These are phyloP conservation scores for Dicrostonyx torquatus DNA, from an alignment of 2,797 vertebrate species.

Conservation along the genomic window DNA sequence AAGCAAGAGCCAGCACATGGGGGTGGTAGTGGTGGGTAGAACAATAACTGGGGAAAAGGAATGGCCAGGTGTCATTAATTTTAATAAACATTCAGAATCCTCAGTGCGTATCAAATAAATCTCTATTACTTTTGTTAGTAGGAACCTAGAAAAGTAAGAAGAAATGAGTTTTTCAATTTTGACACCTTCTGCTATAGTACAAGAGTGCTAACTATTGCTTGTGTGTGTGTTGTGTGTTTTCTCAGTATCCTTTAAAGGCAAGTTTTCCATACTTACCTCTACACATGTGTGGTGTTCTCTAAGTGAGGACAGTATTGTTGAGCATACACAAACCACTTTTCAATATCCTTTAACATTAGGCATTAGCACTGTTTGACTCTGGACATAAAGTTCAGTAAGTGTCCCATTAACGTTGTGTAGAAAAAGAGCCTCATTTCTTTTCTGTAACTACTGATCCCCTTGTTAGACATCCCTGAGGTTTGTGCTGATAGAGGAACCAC, in stretches of 20 bases:
- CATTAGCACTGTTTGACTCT: conserved; percentile 82
- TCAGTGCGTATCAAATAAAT: conserved; percentile 38
- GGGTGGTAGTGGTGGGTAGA: not conserved
- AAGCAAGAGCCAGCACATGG: not conserved
- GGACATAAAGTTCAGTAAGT: conserved; percentile 86
- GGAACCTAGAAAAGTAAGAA: conserved; percentile 54
- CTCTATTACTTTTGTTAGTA: conserved; percentile 11
- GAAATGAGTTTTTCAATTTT: conserved; percentile 33
- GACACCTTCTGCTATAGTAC: conserved; percentile 34
- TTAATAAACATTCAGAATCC: conserved; percentile 44
- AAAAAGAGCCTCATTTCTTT: conserved; percentile 76
- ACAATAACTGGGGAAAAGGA: not conserved
- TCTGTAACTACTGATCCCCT: conserved; percentile 68
- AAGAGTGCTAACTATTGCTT: conserved; percentile 68
- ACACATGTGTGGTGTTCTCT: conserved; percentile 60
- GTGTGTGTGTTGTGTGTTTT: conserved; percentile 63
- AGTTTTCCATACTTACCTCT: not conserved
- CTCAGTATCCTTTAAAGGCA: conserved; percentile 71
- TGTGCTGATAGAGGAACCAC: conserved; percentile 84
- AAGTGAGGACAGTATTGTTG: conserved; percentile 74
- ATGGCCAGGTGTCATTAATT: conserved; percentile 48
- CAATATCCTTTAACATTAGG: conserved; percentile 83
- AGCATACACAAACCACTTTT: conserved; percentile 79
- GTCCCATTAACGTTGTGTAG: conserved; percentile 85
- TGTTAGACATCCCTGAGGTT: conserved; percentile 84